Conservation (phyloP, 2,797 vertebrate genomes). For the Xenops minutus region DNA sequence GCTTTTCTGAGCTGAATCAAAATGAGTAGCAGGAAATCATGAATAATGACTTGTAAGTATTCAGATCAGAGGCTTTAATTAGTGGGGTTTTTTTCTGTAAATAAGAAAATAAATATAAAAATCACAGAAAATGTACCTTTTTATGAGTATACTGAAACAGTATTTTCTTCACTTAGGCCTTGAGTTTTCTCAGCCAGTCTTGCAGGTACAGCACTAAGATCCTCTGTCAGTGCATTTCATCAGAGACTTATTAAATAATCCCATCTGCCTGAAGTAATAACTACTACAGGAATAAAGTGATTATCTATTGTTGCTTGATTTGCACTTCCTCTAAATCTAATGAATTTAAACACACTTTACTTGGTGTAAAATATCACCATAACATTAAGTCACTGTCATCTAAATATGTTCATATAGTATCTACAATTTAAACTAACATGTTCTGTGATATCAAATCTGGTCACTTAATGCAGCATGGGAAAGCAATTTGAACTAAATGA, state of each 20-base stretch:
- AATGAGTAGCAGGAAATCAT: not conserved
- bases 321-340: slow-evolving; percentile 25
- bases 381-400: not conserved
- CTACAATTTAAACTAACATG: not conserved
- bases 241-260: slow-evolving; percentile 46
- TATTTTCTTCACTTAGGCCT: not conserved
- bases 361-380: slow-evolving; percentile 19
- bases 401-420: not conserved
- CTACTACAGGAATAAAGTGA: not conserved
- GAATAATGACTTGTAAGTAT: not conserved
- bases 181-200: not conserved
- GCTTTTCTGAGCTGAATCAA: not conserved
- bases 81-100: not conserved
- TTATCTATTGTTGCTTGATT: slow-evolving; percentile 47
- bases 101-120: not conserved
- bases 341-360: slow-evolving; percentile 22
- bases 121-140: not conserved
- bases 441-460: slow-evolving; percentile 2
- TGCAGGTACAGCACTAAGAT: not conserved
- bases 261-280: slow-evolving; percentile 16
- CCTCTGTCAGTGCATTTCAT: slow-evolving; percentile 1
- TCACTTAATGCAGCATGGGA: not conserved
- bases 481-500: slow-evolving; percentile 13
- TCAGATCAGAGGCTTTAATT: not conserved
- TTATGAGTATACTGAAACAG: not conserved